Base-by-base conservation (phyloP, 1,140 invertebrate species). In the Drosophila auraria region DNA sequence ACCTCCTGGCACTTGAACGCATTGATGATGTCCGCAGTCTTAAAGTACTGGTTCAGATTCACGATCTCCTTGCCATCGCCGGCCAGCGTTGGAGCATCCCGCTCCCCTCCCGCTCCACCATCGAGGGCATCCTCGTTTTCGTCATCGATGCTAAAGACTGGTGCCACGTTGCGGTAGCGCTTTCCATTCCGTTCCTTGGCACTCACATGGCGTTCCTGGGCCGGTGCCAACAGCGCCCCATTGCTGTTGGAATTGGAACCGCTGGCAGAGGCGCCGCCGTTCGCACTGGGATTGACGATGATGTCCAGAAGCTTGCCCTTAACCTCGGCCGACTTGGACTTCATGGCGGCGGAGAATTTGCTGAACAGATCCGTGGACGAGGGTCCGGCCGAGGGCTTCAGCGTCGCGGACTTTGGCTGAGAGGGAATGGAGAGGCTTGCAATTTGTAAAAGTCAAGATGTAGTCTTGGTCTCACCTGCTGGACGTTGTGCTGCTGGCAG, bases 101-200 rank as follows among this genome's bases (percentile, higher is more conserved):
- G 64, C 12, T 76, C 84, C 0, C 59, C 82, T 0, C 49, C 53
- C 5, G 36, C 20, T 8, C 20, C 40, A 6, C 36, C 40, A 14
- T 91, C 83, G 2, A 93, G 93, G 27, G 93, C 93, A 64, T 95
- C 95, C 92, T 98, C 97, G 81, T 97, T 96, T 87, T 98, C 97
- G 92, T 99, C 98, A 84, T 98, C 97, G 84, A 99, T 98, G 92
- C 97, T 98, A 92, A 99, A 99, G 1, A 99, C 97, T 30, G 98
- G 97, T 1, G 96, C 96, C 65, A 97, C 96, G 93, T 98, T 98
- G 86, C 97, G 95, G 93, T 98, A 98, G 49, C 97, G 95, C 94
- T 97, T 97, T n/a, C 97, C 97, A 74, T 96, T 95, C 82, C 96
- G 95, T 84, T 99, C 98, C 42, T 93, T 92, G 78, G 94, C 94